Percentiles rank a stretch among this genome's conserved stretches.
Evolutionary conservation across 1,140 invertebrate species (phyloP).

Genomic region (Drosophila littoralis): DNA sequence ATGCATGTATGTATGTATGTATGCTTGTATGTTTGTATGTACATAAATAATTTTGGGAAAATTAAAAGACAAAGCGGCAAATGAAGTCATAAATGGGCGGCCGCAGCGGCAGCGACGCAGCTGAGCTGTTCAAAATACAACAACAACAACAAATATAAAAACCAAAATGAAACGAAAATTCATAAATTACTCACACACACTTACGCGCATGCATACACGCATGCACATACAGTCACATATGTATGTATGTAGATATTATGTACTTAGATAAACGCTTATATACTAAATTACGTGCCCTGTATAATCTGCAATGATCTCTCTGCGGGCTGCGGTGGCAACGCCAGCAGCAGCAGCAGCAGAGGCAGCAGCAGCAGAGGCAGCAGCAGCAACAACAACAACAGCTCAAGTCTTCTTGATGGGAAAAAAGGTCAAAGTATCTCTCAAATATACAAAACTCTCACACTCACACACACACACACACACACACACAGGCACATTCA

Average conservation of each 20-base stretch:
- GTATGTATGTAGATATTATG: slow-evolving; percentile 20
- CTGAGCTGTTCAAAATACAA: slow-evolving; percentile 1
- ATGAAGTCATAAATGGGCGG: slow-evolving; percentile 18
- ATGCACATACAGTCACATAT: slow-evolving; percentile 9
- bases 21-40: too few species aligned
- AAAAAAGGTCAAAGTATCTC: slow-evolving; percentile 73
- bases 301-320: slow-evolving; percentile 72
- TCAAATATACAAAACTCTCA: slow-evolving; percentile 29
- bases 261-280: slow-evolving; percentile 18
- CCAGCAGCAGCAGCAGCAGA: slow-evolving; percentile 6
- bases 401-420: slow-evolving; percentile 68
- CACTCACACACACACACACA: slow-evolving; percentile 15
- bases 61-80: slow-evolving; percentile 15
- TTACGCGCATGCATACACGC: not conserved
- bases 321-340: slow-evolving; percentile 23
- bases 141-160: not conserved
- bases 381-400: slow-evolving; percentile 22
- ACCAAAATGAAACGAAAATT: slow-evolving; percentile 6
- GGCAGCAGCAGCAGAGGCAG: not conserved
- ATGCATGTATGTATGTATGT: too few species aligned
- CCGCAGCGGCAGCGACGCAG: slow-evolving; percentile 3
- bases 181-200: slow-evolving; percentile 3
- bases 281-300: slow-evolving; percentile 22
- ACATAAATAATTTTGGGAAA: slow-evolving; percentile 8
- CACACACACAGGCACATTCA: slow-evolving; percentile 22